These are phyloP conservation scores for Cantharis rufa DNA, from an alignment of 2,888 invertebrate species.

Conservation along the genomic window DNA sequence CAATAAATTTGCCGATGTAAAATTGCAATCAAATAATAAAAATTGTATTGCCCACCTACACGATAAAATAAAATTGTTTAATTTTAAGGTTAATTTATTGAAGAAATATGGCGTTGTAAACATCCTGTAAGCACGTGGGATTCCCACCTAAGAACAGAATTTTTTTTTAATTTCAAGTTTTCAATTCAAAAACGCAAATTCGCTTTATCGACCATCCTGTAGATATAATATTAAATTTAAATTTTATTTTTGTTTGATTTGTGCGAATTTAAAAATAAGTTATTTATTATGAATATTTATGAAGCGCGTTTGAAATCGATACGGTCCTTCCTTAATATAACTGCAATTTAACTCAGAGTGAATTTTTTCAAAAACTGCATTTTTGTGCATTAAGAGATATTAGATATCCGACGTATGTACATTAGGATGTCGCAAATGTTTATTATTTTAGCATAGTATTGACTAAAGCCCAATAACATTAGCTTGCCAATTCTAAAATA, in stretches of 20 bases:
- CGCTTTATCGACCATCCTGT: not conserved
- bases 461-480: constrained; percentile 21
- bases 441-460: constrained; percentile 18
- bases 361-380: not conserved
- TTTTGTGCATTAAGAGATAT: not conserved
- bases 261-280: not conserved
- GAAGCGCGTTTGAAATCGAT: not conserved
- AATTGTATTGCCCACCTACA: not conserved
- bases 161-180: not conserved
- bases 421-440: constrained; percentile 10
- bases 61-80: too few species aligned
- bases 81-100: not conserved
- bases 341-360: not conserved
- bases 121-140: not conserved
- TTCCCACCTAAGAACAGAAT: not conserved
- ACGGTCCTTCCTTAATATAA: not conserved
- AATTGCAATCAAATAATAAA: not conserved
- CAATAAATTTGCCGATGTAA: not conserved
- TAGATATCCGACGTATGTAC: not conserved
- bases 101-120: too few species aligned
- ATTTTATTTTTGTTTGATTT: not conserved
- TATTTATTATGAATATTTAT: not conserved
- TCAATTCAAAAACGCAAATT: not conserved
- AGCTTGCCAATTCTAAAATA: constrained; percentile 23
- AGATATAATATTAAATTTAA: not conserved